Conservation (phyloP, 2,888 invertebrate genomes). For the Venusia cambrica region DNA sequence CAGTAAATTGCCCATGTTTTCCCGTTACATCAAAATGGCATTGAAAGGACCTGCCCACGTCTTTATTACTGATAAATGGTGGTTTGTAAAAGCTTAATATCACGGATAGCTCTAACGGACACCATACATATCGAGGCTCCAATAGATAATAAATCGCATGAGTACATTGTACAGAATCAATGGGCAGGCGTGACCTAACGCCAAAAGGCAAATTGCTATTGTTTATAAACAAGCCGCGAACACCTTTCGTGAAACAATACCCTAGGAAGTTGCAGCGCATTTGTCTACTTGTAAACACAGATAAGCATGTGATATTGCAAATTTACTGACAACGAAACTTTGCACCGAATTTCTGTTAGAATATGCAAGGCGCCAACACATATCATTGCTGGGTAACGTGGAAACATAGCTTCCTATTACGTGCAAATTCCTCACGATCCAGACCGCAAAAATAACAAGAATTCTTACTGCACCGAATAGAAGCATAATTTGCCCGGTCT, state of each 20-base stretch:
- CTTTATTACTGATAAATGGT: conserved; percentile 11
- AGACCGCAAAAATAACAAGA: conserved; percentile 18
- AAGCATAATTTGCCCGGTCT: conserved; percentile 17
- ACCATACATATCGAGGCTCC: conserved; percentile 26
- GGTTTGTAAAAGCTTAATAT: conserved; percentile 16
- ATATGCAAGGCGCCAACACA: conserved; percentile 27
- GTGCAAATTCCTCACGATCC: conserved; percentile 25
- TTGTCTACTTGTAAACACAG: conserved; percentile 40
- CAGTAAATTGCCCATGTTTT: too few species aligned
- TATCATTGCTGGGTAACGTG: conserved; percentile 25
- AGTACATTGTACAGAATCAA: conserved; percentile 48
- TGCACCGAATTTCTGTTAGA: conserved; percentile 19
- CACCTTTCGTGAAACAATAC: conserved; percentile 60
- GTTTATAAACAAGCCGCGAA: conserved; percentile 63
- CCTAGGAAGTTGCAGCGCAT: conserved; percentile 56
- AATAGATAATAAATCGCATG: conserved; percentile 40
- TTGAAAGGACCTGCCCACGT: neutral
- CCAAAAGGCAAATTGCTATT: conserved; percentile 66
- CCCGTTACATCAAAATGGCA: too few species aligned
- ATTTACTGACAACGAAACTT: conserved; percentile 24
- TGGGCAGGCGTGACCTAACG: conserved; percentile 59
- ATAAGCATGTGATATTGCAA: conserved; percentile 32
- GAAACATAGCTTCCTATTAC: conserved; percentile 28
- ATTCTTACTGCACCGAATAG: conserved; percentile 17
- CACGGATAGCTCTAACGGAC: conserved; percentile 18